A percentile compares a stretch with the other conserved stretches of the same genome.
Evolutionary conservation across 2,797 vertebrate genomes (phyloP).

Genomic region (Megaceryle alcyon): DNA sequence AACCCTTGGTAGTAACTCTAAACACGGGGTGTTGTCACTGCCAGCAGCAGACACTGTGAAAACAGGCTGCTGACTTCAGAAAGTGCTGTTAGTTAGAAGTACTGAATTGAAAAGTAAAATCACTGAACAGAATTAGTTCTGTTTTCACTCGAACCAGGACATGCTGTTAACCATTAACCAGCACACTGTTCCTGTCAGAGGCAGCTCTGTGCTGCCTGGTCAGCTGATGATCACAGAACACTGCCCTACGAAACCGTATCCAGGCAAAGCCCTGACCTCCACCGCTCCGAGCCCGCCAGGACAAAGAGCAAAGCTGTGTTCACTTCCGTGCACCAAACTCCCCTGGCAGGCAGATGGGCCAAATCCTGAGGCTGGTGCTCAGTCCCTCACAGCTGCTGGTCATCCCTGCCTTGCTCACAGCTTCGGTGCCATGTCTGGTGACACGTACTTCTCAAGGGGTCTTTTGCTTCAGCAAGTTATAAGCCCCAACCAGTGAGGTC

Average conservation of each 20-base stretch:
- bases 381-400: background rate
- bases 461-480: background rate
- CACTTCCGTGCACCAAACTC: background rate
- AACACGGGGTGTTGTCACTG: too few relatives aligned
- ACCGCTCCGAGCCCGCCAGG: rapidly evolving
- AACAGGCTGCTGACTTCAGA: too few relatives aligned
- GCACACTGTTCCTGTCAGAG: background rate
- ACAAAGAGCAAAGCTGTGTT: background rate
- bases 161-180: background rate
- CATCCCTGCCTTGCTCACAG: background rate
- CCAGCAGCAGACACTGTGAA: too few relatives aligned
- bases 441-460: background rate
- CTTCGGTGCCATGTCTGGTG: background rate
- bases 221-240: background rate
- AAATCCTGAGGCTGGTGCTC: background rate
- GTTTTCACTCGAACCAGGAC: too few relatives aligned
- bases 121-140: too few relatives aligned
- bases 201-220: background rate
- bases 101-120: too few relatives aligned
- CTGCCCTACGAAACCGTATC: background rate
- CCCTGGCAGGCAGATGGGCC: background rate
- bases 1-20: too few relatives aligned
- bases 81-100: too few relatives aligned
- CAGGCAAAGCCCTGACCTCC: background rate
- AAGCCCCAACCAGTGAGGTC: background rate